Percentiles rank a stretch among this genome's conserved stretches.
These are phyloP conservation scores for Euglossa dilemma DNA, from an alignment of 1,140 invertebrate genomes.

Conservation along the genomic window DNA sequence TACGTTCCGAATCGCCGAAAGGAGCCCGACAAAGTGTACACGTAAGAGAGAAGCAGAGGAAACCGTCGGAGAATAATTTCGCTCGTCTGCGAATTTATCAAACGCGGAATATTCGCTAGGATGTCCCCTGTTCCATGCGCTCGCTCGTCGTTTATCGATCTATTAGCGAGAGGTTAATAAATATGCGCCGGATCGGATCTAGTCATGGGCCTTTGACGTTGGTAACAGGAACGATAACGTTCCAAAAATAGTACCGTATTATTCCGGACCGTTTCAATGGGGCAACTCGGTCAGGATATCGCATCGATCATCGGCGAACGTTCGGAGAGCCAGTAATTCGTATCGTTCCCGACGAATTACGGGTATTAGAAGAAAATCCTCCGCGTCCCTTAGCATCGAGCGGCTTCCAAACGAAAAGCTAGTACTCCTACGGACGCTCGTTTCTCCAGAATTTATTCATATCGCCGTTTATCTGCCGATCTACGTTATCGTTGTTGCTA, in stretches of 20 bases:
- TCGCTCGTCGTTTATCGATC: not conserved
- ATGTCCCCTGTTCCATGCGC: too few species aligned
- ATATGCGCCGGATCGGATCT: not conserved
- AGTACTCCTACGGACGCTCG: not conserved
- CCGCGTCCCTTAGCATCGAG: not conserved
- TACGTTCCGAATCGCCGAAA: too few species aligned
- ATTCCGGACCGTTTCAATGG: not conserved
- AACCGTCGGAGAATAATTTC: too few species aligned
- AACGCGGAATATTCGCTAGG: too few species aligned
- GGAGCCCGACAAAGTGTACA: too few species aligned
- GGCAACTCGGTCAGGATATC: not conserved
- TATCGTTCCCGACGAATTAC: not conserved
- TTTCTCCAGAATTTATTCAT: conserved; percentile 21
- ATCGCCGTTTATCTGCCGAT: conserved; percentile 22
- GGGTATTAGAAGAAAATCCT: not conserved
- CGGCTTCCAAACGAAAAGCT: not conserved
- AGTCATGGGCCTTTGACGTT: too few species aligned
- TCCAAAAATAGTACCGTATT: not conserved
- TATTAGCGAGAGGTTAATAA: not conserved
- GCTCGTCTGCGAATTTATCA: too few species aligned
- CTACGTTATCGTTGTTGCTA: conserved; percentile 9
- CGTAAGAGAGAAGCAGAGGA: too few species aligned
- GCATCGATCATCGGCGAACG: not conserved
- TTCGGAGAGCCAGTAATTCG: not conserved
- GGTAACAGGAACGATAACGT: not conserved